Evolutionary conservation across 2,888 invertebrate genomes (phyloP).

Genomic region (Acanthosepion lycidas): DNA sequence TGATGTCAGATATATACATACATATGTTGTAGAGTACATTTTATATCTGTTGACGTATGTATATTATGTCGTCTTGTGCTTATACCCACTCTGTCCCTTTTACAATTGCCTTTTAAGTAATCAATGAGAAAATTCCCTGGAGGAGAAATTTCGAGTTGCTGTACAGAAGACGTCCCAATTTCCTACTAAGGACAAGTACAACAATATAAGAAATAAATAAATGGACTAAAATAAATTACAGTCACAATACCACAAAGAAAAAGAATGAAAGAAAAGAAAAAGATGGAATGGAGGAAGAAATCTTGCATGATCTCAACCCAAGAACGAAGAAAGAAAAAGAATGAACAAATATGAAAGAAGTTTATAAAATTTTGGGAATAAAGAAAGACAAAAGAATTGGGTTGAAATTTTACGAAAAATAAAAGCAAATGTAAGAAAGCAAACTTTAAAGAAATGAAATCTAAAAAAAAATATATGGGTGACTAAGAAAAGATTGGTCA

Average conservation of each 20-base stretch:
- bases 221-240: neutral
- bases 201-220: neutral
- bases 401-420: neutral
- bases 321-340: too few relatives aligned
- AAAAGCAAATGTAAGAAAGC: too few relatives aligned
- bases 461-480: too few relatives aligned
- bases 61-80: neutral
- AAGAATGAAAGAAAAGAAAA: neutral
- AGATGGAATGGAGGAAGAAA: neutral
- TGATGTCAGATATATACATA: neutral
- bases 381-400: neutral
- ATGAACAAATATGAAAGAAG: neutral
- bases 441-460: too few relatives aligned
- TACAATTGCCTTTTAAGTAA: slow-evolving; percentile 21
- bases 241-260: neutral
- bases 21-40: too few relatives aligned
- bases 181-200: neutral
- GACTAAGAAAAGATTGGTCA: too few relatives aligned
- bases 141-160: neutral
- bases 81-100: neutral
- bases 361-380: neutral
- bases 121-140: neutral
- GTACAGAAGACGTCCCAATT: neutral
- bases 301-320: too few relatives aligned
- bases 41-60: neutral